These are phyloP conservation scores for Neuroterus valhalla DNA, from an alignment of 1,140 invertebrate species.

Conservation along the genomic window DNA sequence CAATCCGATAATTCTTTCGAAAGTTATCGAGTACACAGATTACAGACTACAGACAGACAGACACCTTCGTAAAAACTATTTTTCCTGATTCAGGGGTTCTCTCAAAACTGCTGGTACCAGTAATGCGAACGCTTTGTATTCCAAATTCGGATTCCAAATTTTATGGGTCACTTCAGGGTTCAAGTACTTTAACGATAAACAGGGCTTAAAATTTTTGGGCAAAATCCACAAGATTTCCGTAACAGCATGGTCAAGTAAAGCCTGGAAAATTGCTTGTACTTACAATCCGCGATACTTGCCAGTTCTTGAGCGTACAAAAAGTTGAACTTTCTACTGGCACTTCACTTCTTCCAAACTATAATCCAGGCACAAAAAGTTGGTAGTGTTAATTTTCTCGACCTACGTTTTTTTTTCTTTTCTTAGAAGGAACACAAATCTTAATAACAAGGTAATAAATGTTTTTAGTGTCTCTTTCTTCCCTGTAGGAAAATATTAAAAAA, in stretches of 20 bases:
- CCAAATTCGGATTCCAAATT: not conserved
- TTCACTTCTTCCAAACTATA: not conserved
- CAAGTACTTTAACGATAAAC: slow-evolving; percentile 22
- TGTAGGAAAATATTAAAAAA: too few species aligned
- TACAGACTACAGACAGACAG: too few species aligned
- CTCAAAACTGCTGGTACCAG: too few species aligned
- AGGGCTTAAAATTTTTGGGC: slow-evolving; percentile 23
- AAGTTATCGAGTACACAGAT: too few species aligned
- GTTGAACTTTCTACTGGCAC: not conserved
- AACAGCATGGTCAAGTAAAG: slow-evolving; percentile 9
- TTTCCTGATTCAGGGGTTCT: too few species aligned
- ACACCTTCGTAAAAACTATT: too few species aligned
- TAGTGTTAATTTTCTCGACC: not conserved
- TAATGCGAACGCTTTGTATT: not conserved
- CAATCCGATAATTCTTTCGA: too few species aligned
- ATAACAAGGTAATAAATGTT: too few species aligned
- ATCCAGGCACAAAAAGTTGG: not conserved
- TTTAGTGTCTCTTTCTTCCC: too few species aligned
- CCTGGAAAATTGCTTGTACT: not conserved
- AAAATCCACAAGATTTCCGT: slow-evolving; percentile 13
- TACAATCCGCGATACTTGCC: not conserved
- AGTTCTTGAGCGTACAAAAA: slow-evolving; percentile 12
- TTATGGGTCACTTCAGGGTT: not conserved
- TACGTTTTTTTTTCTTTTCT: too few species aligned
- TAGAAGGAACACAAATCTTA: too few species aligned